Conservation (phyloP, 2,888 invertebrate species). For the Luperina testacea region DNA sequence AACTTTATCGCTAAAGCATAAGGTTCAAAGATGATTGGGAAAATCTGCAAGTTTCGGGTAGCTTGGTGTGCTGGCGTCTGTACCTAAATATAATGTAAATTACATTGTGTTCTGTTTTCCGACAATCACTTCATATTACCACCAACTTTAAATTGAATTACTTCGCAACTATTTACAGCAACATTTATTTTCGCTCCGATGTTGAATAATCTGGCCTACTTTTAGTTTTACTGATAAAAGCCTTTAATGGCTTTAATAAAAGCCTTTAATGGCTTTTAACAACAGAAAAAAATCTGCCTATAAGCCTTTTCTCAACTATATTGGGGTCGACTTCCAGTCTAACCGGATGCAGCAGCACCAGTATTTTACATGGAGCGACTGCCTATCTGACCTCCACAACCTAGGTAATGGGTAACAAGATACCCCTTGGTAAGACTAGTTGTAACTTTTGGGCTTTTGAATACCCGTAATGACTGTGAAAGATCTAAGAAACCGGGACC, state of each 20-base stretch:
- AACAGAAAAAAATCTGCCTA: neutral
- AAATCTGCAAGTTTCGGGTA: too few relatives aligned
- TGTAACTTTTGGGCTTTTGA: too few relatives aligned
- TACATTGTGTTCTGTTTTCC: neutral
- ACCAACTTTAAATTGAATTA: conserved; percentile 1
- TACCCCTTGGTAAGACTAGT: too few relatives aligned
- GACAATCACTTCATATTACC: too few relatives aligned
- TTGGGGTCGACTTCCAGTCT: too few relatives aligned
- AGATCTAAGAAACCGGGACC: neutral
- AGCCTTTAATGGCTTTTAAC: conserved; percentile 13
- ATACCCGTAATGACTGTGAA: neutral
- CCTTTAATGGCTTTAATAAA: conserved; percentile 11
- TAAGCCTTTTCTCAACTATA: neutral
- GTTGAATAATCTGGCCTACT: conserved; percentile 25
- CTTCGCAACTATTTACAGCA: conserved; percentile 7
- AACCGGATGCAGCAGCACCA: too few relatives aligned
- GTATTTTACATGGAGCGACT: too few relatives aligned
- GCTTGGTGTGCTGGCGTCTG: too few relatives aligned
- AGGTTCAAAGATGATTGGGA: too few relatives aligned
- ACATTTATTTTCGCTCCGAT: conserved; percentile 6
- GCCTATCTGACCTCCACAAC: too few relatives aligned
- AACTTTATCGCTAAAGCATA: too few relatives aligned
- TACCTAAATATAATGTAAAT: neutral
- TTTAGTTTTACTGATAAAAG: conserved; percentile 10
- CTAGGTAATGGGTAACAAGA: too few relatives aligned